phyloP scores from a whole-genome alignment of 1,140 invertebrate species.

The Holotrichia oblita region DNA sequence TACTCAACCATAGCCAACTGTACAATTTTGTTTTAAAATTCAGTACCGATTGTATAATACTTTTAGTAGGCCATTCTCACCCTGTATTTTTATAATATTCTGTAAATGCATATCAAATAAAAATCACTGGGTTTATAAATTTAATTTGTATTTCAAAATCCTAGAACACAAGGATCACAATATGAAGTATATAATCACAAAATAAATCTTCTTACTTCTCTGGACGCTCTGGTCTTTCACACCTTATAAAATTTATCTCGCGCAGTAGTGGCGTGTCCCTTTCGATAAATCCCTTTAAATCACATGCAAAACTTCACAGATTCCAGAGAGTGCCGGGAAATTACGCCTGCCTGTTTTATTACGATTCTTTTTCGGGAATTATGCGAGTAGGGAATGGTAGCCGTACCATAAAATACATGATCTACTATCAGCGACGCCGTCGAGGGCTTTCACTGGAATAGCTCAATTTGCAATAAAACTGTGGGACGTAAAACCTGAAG shows the following conservation, averaged over 20 bases:
- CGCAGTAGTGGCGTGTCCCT: not conserved
- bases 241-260: not conserved
- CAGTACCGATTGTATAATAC: no score
- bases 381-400: not conserved
- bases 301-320: not conserved
- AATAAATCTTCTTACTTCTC: not conserved
- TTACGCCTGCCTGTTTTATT: not conserved
- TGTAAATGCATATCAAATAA: no score
- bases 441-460: not conserved
- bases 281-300: not conserved
- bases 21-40: no score
- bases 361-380: constrained; percentile 7
- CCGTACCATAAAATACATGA: constrained; percentile 1
- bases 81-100: no score
- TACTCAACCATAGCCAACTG: no score
- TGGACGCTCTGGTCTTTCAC: not conserved
- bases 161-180: not conserved
- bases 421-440: not conserved
- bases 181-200: not conserved
- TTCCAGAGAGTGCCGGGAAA: not conserved
- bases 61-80: not conserved
- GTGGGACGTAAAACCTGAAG: constrained; percentile 5
- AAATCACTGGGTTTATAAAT: no score
- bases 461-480: constrained; percentile 13
- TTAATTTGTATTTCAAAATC: no score